Evolutionary conservation across 2,113 vertebrate genomes (phyloP).

Genomic region (Sorex fumeus): DNA sequence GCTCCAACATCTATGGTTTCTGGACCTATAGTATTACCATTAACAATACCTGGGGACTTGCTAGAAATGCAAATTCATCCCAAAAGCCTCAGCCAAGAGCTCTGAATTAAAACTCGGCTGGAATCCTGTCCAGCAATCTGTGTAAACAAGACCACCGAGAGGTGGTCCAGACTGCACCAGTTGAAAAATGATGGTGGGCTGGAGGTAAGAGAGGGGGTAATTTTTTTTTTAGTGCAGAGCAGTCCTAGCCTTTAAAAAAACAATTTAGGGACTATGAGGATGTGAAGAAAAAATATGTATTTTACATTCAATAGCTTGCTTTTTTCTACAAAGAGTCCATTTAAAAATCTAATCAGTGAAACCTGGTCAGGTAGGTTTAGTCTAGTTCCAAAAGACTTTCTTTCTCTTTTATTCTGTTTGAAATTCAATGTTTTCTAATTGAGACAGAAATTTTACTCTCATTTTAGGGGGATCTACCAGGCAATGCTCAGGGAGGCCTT

Average conservation of each 20-base stretch:
- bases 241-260: too few relatives aligned
- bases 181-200: background rate
- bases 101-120: background rate
- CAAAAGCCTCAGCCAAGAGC: background rate
- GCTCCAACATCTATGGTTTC: background rate
- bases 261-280: background rate
- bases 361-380: slow-evolving; percentile 19
- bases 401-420: background rate
- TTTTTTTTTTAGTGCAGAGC: slow-evolving; percentile 10
- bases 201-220: background rate
- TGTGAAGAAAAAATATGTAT: background rate
- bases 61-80: background rate
- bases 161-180: background rate
- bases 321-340: background rate
- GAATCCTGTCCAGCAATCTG: too few relatives aligned
- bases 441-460: too few relatives aligned
- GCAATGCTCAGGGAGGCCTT: too few relatives aligned
- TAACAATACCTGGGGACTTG: background rate
- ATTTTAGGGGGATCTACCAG: too few relatives aligned
- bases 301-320: slow-evolving; percentile 33
- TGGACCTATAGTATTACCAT: background rate
- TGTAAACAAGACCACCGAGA: background rate
- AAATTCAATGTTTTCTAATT: background rate
- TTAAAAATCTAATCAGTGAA: slow-evolving; percentile 24
- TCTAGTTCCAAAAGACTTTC: background rate